These are phyloP conservation scores for Meloidogyne hapla DNA, from an alignment of 1,140 invertebrate species.

Conservation along the genomic window DNA sequence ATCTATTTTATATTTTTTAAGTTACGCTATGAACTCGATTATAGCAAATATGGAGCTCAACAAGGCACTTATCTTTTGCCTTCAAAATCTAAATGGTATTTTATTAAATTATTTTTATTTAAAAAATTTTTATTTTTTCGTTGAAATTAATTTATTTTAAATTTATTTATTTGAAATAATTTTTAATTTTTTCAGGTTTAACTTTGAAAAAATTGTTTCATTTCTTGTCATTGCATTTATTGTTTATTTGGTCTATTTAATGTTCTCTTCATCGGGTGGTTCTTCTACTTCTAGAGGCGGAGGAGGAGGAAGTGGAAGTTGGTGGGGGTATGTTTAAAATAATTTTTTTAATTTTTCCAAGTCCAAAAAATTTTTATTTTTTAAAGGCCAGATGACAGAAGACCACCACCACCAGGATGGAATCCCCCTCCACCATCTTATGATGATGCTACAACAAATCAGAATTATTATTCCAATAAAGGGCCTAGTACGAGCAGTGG, in stretches of 20 bases:
- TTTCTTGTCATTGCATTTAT: conserved; percentile 41
- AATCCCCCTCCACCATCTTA: conserved; percentile 16
- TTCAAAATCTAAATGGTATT: neutral
- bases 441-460: conserved; percentile 16
- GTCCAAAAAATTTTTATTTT: conserved; percentile 5
- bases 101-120: neutral
- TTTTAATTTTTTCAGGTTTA: conserved; percentile 39
- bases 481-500: conserved; percentile 10
- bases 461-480: conserved; percentile 29
- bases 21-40: conserved; percentile 64
- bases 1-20: conserved; percentile 19
- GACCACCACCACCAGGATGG: conserved; percentile 35
- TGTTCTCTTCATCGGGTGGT: conserved; percentile 4
- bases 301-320: conserved; percentile 37
- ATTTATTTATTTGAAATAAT: too few species aligned
- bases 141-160: too few species aligned
- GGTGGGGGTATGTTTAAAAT: conserved; percentile 21
- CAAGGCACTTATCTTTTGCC: conserved; percentile 10
- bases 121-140: conserved; percentile 6
- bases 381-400: conserved; percentile 30
- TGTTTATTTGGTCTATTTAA: conserved; percentile 40
- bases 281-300: neutral
- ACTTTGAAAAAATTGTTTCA: conserved; percentile 39
- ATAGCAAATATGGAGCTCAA: conserved; percentile 16
- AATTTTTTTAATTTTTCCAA: neutral